A percentile compares a stretch with the other conserved stretches of the same genome.
Conservation (phyloP, 2,888 invertebrate genomes). For the Amorpha juglandis region DNA sequence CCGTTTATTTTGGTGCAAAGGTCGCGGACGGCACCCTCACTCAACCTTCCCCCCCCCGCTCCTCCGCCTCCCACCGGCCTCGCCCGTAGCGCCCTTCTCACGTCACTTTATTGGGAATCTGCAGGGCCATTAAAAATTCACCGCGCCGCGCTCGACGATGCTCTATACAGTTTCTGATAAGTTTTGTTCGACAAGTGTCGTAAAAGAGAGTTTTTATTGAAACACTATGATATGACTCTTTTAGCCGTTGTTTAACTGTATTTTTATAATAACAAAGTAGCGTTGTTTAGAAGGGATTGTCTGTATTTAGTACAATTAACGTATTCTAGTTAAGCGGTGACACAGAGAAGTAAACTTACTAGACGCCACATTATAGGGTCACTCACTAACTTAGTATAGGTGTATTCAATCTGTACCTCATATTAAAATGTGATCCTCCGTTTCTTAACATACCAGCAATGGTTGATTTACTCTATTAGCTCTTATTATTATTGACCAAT, state of each 20-base stretch:
- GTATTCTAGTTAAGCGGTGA: neutral
- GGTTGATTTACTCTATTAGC: no score
- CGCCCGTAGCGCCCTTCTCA: neutral
- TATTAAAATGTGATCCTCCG: no score
- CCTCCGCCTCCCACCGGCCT: neutral
- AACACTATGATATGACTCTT: neutral
- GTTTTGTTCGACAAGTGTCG: neutral
- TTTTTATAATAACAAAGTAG: neutral
- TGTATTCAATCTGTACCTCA: no score
- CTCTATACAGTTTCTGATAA: neutral
- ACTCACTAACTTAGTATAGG: no score
- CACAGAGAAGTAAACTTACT: no score
- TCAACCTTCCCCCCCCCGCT: neutral
- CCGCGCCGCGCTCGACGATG: neutral
- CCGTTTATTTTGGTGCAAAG: constrained; percentile 20
- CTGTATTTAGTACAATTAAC: constrained; percentile 1
- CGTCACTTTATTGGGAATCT: constrained; percentile 5
- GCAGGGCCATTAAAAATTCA: constrained; percentile 5
- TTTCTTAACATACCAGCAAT: no score
- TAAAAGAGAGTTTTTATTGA: neutral
- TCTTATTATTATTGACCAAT: no score
- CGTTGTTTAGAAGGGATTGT: neutral
- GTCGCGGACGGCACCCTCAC: constrained; percentile 7
- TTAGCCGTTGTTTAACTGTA: neutral
- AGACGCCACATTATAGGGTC: no score